Conservation (phyloP, 2,113 vertebrate genomes). For the Lophura nycthemera region DNA sequence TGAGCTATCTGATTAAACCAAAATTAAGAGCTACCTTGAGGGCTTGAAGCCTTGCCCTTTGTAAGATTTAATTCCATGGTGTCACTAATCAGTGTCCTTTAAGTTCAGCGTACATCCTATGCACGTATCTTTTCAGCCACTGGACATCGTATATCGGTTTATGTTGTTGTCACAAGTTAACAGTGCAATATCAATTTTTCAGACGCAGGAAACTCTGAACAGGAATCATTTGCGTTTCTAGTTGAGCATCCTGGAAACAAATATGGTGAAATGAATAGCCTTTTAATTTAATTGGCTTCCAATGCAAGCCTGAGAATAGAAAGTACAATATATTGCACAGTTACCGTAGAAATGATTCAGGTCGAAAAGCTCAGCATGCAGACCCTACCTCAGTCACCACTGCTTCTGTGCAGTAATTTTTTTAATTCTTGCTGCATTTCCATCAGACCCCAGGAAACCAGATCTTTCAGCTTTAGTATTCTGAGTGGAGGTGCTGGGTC, state of each 20-base stretch:
- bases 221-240: conserved; percentile 73
- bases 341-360: conserved; percentile 70
- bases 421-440: conserved; percentile 45
- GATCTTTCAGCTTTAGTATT: conserved; percentile 48
- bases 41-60: neutral
- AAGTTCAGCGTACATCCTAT: neutral
- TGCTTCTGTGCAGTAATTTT: conserved; percentile 46
- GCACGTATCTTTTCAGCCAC: conserved; percentile 18
- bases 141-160: conserved; percentile 28
- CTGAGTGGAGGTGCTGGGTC: conserved; percentile 25
- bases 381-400: neutral
- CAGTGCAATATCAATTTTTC: conserved; percentile 51
- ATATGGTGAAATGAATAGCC: conserved; percentile 76
- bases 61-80: conserved; percentile 35
- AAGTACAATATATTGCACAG: conserved; percentile 55
- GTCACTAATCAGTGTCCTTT: conserved; percentile 29
- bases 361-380: conserved; percentile 48
- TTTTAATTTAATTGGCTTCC: conserved; percentile 82
- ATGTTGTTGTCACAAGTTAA: conserved; percentile 40
- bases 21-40: conserved; percentile 29
- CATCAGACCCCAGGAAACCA: conserved; percentile 50
- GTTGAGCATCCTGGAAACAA: conserved; percentile 72
- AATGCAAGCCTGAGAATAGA: conserved; percentile 66
- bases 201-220: conserved; percentile 56
- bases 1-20: conserved; percentile 47